Conservation (phyloP, 2,113 vertebrate species). For the Murina feae region DNA sequence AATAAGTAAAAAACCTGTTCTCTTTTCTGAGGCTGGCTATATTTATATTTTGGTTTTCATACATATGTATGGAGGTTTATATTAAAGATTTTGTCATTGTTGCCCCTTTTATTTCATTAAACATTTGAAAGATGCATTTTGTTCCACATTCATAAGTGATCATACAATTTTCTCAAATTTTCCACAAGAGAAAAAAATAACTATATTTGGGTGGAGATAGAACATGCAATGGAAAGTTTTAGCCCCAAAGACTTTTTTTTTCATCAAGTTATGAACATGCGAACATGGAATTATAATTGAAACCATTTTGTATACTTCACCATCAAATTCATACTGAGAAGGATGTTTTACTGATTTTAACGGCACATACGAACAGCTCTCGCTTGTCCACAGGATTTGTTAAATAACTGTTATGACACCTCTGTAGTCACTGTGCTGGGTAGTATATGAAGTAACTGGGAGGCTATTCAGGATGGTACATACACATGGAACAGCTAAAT, state of each 20-base stretch:
- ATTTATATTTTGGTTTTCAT: slow-evolving; percentile 47
- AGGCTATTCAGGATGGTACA: background rate
- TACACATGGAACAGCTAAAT: background rate
- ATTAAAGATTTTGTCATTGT: slow-evolving; percentile 40
- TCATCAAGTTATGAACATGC: slow-evolving; percentile 64
- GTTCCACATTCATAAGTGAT: slow-evolving; percentile 64
- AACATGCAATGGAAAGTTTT: slow-evolving; percentile 65
- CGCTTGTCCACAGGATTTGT: background rate
- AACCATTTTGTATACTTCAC: slow-evolving; percentile 69
- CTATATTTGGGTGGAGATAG: slow-evolving; percentile 65
- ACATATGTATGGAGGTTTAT: slow-evolving; percentile 44
- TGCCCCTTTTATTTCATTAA: slow-evolving; percentile 54
- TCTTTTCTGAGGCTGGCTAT: background rate
- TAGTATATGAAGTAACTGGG: background rate
- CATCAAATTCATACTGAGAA: slow-evolving; percentile 50
- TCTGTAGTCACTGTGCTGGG: background rate
- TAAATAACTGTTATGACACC: background rate
- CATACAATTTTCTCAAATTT: slow-evolving; percentile 65
- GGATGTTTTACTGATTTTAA: slow-evolving; percentile 43
- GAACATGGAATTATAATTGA: slow-evolving; percentile 71
- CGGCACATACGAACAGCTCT: background rate
- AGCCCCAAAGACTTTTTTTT: slow-evolving; percentile 52
- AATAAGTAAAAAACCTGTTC: background rate
- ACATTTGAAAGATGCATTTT: slow-evolving; percentile 51
- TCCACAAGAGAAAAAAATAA: slow-evolving; percentile 65